A percentile compares a stretch with the other conserved stretches of the same genome.
Conservation (phyloP, 2,797 vertebrate species). For the Fratercula arctica region DNA sequence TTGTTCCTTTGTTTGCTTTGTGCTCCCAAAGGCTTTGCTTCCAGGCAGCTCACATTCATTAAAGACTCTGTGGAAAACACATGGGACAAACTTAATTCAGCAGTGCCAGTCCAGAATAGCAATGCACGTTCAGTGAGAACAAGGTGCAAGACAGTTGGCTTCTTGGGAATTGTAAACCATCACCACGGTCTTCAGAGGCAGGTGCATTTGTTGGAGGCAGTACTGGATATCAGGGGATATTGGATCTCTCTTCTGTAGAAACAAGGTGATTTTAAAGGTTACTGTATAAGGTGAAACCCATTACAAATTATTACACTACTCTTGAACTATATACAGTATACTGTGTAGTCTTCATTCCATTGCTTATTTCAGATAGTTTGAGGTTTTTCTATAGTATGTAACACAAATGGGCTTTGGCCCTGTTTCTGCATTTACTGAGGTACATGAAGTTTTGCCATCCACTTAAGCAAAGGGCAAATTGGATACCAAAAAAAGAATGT, state of each 20-base stretch:
- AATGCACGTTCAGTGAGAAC: background rate
- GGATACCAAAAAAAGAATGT: background rate
- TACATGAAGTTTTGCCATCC: background rate
- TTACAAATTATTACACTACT: background rate
- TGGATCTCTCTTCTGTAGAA: background rate
- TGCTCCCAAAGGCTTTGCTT: conserved; percentile 53
- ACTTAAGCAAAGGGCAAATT: background rate
- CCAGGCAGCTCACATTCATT: conserved; percentile 59
- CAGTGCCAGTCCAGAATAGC: conserved; percentile 18
- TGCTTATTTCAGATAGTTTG: background rate
- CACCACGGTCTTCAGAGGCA: background rate
- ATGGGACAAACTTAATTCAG: conserved; percentile 15
- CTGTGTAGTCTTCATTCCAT: background rate
- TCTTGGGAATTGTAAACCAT: background rate
- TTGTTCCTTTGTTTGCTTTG: conserved; percentile 42
- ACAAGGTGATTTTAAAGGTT: background rate
- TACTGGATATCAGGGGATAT: accelerated
- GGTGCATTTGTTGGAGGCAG: background rate
- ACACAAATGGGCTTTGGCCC: background rate
- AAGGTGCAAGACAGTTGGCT: conserved; percentile 23
- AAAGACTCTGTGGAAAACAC: conserved; percentile 15
- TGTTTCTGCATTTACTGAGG: background rate
- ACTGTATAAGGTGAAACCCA: background rate
- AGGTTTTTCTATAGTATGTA: background rate
- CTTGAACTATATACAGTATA: background rate